Evolutionary conservation across 2,797 vertebrate genomes (phyloP), one percentile per base, ranked within the genome.

Genomic region (Eutrigla gurnardus): DNA sequence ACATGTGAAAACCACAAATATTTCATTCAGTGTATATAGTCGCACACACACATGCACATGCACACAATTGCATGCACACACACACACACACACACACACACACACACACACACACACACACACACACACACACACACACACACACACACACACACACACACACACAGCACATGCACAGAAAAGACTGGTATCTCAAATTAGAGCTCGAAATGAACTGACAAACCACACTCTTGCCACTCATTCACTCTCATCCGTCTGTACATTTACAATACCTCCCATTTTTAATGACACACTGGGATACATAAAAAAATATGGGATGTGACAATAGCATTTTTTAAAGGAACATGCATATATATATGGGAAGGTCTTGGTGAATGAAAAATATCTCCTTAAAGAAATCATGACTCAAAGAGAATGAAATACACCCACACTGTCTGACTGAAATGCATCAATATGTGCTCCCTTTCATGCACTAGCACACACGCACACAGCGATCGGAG

Each of bases 391-490:
- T 80, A 82, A 84, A 85, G 86, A 88, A 88, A 90, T 67, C 82
- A 84, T 91, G 89, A 91, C 79, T 90, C 86, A 92, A 92, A 90
- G 85, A 88, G 88, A 93, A 91, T 78, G 87, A 88, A 88, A 91
- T 84, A 89, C 90, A 92, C 91, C 91, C 91, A 93, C 91, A 91
- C 85, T 86, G 91, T 93, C 92, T 92, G 91, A 91, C 84, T 87
- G 86, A 92, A 91, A 92, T 73, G 84, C 89, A 91, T 92, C 89
- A 87, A 91, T 92, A 90, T 90, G 85, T 84, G 85, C 81, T 80
- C 70, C 64, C 83, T 80, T 83, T 85, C 86, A 87, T 73, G 75
- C 83, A 76, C 80, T 64, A 40, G 84, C 83, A 87, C 80, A 73
- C 83, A 84, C 80, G 68, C 79, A 82, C 55, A 79, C 65, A 43